Evolutionary conservation across 2,888 invertebrate genomes (phyloP).

Genomic region (Cerastoderma edule): DNA sequence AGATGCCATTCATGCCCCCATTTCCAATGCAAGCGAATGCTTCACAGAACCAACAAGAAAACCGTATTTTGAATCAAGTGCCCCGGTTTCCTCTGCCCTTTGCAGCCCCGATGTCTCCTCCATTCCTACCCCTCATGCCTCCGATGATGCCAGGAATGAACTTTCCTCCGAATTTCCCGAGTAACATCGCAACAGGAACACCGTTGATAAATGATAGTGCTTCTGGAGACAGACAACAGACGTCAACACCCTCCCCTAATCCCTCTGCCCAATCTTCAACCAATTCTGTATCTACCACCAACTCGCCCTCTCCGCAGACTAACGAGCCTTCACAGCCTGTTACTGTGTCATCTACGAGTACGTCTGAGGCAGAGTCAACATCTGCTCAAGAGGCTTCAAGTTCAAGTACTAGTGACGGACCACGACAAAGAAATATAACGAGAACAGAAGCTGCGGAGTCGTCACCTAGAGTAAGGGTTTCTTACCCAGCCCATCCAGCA

Average conservation of each 20-base stretch:
- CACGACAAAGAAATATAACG: slow-evolving; percentile 37
- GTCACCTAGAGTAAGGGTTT: not conserved
- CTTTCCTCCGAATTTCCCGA: slow-evolving; percentile 37
- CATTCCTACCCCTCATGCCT: slow-evolving; percentile 42
- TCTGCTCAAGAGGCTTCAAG: not conserved
- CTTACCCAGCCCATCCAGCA: slow-evolving; percentile 17
- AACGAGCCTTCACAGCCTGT: not conserved
- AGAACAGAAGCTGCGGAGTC: not conserved
- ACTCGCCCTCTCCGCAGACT: not conserved
- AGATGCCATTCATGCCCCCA: slow-evolving; percentile 57
- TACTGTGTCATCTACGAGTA: not conserved
- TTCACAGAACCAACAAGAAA: slow-evolving; percentile 6
- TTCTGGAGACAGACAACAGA: not conserved
- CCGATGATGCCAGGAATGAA: slow-evolving; percentile 40
- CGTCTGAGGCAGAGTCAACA: slow-evolving; percentile 8
- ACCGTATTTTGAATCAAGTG: slow-evolving; percentile 29
- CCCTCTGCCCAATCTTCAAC: not conserved
- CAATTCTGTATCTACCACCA: not conserved
- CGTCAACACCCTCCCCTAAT: not conserved
- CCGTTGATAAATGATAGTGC: not conserved
- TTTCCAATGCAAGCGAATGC: slow-evolving; percentile 37
- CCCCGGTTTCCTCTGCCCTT: slow-evolving; percentile 59
- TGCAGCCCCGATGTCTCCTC: slow-evolving; percentile 53
- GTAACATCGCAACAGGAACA: not conserved
- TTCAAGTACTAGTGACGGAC: slow-evolving; percentile 23